A percentile compares a stretch with the other conserved stretches of the same genome.
These are phyloP conservation scores for Drepana arcuata DNA, from an alignment of 1,140 invertebrate species.

Conservation along the genomic window DNA sequence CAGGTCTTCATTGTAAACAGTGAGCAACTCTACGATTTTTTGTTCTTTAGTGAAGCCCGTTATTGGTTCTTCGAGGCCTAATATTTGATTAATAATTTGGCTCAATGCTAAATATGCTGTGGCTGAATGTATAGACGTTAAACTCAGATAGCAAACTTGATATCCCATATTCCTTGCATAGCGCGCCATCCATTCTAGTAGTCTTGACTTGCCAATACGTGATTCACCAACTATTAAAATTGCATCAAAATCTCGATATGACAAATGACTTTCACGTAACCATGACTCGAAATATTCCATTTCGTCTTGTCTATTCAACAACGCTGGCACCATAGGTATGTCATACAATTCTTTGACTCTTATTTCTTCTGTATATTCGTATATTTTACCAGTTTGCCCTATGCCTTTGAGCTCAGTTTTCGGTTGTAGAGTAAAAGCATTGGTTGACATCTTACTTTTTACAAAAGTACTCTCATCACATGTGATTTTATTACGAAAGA, in stretches of 20 bases:
- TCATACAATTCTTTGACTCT: conserved; percentile 48
- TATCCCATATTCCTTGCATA: conserved; percentile 29
- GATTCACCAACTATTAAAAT: conserved; percentile 53
- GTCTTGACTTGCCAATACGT: conserved; percentile 60
- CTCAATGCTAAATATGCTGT: conserved; percentile 56
- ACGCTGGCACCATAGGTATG: conserved; percentile 40
- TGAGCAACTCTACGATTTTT: conserved; percentile 46
- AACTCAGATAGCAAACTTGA: conserved; percentile 32
- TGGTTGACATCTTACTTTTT: conserved; percentile 70
- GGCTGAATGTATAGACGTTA: conserved; percentile 57
- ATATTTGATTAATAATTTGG: conserved; percentile 56
- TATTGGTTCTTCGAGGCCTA: conserved; percentile 40
- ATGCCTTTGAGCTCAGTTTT: conserved; percentile 72
- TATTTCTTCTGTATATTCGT: conserved; percentile 68
- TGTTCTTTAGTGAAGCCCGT: conserved; percentile 55
- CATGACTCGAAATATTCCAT: conserved; percentile 53
- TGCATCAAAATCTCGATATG: conserved; percentile 47
- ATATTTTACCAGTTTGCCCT: conserved; percentile 62
- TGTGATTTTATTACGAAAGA: conserved; percentile 76
- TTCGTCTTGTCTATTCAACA: conserved; percentile 58
- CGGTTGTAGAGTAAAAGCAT: conserved; percentile 70
- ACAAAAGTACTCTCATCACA: conserved; percentile 75
- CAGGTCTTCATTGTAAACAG: conserved; percentile 45
- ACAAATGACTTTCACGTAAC: conserved; percentile 29
- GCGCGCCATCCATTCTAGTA: conserved; percentile 55